Evolutionary conservation across 2,113 vertebrate species (phyloP).

Genomic region (Forbesichthys papilliferus): DNA sequence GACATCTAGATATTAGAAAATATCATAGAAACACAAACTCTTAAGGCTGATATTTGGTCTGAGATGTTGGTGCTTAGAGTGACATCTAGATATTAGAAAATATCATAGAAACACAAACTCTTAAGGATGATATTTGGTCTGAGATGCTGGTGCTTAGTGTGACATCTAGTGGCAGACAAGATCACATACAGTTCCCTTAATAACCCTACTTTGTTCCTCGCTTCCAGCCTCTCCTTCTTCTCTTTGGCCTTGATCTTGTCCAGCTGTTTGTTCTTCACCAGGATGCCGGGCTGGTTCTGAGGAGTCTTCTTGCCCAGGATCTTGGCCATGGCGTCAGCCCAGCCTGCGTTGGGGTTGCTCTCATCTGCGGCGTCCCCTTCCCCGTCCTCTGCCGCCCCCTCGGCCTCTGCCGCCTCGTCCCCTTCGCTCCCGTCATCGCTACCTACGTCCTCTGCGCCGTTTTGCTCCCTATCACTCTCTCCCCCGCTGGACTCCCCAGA

Average conservation of each 20-base stretch:
- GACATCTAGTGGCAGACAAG: too few species aligned
- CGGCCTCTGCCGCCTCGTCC: conserved; percentile 9
- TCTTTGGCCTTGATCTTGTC: conserved; percentile 81
- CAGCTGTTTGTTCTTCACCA: conserved; percentile 85
- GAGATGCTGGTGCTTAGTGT: too few species aligned
- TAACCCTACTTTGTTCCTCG: conserved; percentile 78
- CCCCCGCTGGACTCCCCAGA: conserved; percentile 2
- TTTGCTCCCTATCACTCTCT: conserved; percentile 15
- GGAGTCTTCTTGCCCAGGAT: conserved; percentile 85
- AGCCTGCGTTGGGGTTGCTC: conserved; percentile 74
- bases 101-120: too few species aligned
- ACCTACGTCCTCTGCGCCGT: conserved; percentile 26
- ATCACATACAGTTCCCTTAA: background rate
- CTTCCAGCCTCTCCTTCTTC: conserved; percentile 79
- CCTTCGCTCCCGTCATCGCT: conserved; percentile 5
- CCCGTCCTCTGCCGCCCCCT: background rate
- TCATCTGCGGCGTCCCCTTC: conserved; percentile 29
- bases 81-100: too few species aligned
- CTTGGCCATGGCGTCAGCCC: conserved; percentile 97
- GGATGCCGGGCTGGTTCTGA: conserved; percentile 77
- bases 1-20: too few species aligned
- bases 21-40: too few species aligned
- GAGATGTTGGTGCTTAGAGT: too few species aligned
- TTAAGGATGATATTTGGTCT: background rate
- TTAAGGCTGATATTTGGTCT: too few species aligned